Evolutionary conservation across 1,140 invertebrate species (phyloP), one percentile per base, ranked within the genome.

Genomic region (Zaprionus kolodkinae): DNA sequence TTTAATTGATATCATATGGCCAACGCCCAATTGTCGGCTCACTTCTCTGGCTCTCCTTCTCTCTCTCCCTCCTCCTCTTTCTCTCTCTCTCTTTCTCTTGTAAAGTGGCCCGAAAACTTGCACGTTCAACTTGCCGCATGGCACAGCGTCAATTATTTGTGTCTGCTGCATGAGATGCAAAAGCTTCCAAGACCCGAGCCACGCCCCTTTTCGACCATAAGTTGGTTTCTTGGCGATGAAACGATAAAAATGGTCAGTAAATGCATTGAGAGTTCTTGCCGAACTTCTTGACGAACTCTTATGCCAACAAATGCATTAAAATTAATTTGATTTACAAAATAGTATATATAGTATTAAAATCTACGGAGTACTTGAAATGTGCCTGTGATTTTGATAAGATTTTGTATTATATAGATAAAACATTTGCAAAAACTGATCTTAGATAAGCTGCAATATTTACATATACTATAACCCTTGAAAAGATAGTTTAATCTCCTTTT

Each of bases 1-100:
- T 81, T 85, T 89, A 89, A 89, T 89, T 89, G 85, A 89, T 89
- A 89, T 89, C 85, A 89, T 89, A 89, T 90, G 85, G 86, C 85
- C 80, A 67, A 76, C 71, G 72, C 78, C 64, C 72, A 65, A 86
- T 82, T 74, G 78, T 76, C 56, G 50, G 43, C 38, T 33, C n/a
- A 6, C 55, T 30, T 55, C 33, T 45, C 59, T 50, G 65, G 12
- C 15, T 6, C 25, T 27, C 45, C 21, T 15, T 2, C 6, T 48
- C 15, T 10, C 17, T 25, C 45, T 25, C 0, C 6, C 17, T 50
- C 17, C 6, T 5, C 9, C 45, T 12, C 17, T 11, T 1, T 25
- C 10, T 25, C 45, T 13, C 5, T 6, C 45, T 21, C 5, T 15
- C n/a, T 9, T 30, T 0, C 27, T 30, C 27, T 55, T 60, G 25